These are phyloP conservation scores for Leptothorax acervorum DNA, from an alignment of 2,888 invertebrate species.

Conservation along the genomic window DNA sequence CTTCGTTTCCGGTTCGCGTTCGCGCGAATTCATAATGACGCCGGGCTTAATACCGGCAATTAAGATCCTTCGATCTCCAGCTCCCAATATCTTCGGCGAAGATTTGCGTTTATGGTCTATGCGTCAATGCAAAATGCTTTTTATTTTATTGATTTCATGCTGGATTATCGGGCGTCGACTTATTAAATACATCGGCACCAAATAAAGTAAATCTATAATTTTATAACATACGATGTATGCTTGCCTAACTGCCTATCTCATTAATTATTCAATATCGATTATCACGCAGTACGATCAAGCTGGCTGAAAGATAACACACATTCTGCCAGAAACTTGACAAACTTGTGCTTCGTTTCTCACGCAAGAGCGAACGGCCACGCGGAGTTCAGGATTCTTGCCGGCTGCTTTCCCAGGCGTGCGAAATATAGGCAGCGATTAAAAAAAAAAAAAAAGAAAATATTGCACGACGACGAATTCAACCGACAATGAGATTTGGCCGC, in stretches of 20 bases:
- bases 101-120: slow-evolving; percentile 34
- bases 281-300: background rate
- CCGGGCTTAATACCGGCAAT: slow-evolving; percentile 51
- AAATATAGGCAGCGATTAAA: background rate
- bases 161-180: background rate
- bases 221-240: background rate
- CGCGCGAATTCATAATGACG: slow-evolving; percentile 53
- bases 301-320: background rate
- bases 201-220: background rate
- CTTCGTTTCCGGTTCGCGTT: slow-evolving; percentile 44
- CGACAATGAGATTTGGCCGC: slow-evolving; percentile 44
- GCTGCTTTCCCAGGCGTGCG: background rate
- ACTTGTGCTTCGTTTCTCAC: slow-evolving; percentile 9
- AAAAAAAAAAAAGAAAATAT: slow-evolving; percentile 19
- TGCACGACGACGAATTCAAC: slow-evolving; percentile 20
- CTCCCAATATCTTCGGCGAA: slow-evolving; percentile 14
- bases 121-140: slow-evolving; percentile 19
- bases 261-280: slow-evolving; percentile 7
- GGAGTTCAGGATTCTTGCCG: background rate
- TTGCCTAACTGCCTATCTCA: background rate
- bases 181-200: background rate
- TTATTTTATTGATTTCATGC: slow-evolving; percentile 6
- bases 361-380: background rate
- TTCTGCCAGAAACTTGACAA: background rate
- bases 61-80: slow-evolving; percentile 44